Evolutionary conservation across 2,113 vertebrate genomes (phyloP).

Genomic region (Canis aureus): DNA sequence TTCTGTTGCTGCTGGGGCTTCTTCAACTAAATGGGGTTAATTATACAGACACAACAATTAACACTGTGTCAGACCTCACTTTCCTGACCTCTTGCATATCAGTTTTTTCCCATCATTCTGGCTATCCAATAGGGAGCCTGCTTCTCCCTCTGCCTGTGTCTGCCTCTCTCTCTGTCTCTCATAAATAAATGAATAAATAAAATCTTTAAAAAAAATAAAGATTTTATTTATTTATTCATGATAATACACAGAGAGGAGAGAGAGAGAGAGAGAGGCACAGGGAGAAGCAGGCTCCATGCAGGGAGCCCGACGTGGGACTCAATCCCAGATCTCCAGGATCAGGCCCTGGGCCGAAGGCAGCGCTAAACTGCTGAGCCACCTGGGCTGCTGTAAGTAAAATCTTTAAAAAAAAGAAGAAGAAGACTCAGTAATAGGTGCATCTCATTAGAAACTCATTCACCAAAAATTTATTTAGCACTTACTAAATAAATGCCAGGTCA

Average conservation of each 20-base stretch:
- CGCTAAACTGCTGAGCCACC: too few relatives aligned
- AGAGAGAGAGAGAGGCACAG: too few relatives aligned
- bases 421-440: background rate
- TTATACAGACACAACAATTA: background rate
- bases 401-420: background rate
- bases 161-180: background rate
- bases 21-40: slow-evolving; percentile 66
- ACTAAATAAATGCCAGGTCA: background rate
- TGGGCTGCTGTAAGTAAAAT: too few relatives aligned
- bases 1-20: background rate
- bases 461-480: background rate
- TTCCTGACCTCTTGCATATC: background rate
- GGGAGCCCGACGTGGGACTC: too few relatives aligned
- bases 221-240: too few relatives aligned
- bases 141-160: background rate
- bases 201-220: background rate
- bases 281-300: too few relatives aligned
- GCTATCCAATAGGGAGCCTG: background rate
- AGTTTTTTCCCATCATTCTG: background rate
- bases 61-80: background rate
- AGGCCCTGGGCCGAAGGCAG: too few relatives aligned
- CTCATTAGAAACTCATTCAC: background rate
- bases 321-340: too few relatives aligned
- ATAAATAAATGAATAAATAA: background rate
- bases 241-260: too few relatives aligned